A percentile compares a stretch with the other conserved stretches of the same genome.
These are phyloP conservation scores for Cephalophus harveyi DNA, from an alignment of 2,113 vertebrate genomes.

Conservation along the genomic window DNA sequence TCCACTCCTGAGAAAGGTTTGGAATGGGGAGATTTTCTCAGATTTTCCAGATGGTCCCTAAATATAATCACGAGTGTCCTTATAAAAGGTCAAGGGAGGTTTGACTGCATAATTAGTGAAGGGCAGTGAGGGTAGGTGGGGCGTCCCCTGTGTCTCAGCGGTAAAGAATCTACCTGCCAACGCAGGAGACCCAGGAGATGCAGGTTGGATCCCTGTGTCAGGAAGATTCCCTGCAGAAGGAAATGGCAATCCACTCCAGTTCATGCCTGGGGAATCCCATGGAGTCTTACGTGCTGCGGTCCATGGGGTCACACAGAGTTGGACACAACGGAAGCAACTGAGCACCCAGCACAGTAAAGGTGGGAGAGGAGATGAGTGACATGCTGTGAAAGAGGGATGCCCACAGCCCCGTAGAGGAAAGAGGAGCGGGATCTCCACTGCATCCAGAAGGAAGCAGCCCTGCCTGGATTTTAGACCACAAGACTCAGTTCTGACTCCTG, in stretches of 20 bases:
- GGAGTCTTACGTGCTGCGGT: fast-evolving
- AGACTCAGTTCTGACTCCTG: background rate
- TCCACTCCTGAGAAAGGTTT: background rate
- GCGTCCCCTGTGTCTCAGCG: fast-evolving
- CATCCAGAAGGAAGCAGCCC: background rate
- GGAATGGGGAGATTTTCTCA: background rate
- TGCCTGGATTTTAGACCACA: background rate
- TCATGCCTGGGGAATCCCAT: background rate
- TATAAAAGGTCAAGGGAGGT: background rate
- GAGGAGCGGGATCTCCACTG: too few relatives aligned
- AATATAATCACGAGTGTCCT: background rate
- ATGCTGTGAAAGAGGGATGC: background rate
- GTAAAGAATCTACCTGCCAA: background rate
- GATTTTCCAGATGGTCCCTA: background rate
- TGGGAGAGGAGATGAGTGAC: background rate
- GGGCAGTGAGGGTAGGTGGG: background rate
- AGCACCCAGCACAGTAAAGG: background rate
- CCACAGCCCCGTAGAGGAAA: fast-evolving
- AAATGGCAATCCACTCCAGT: background rate
- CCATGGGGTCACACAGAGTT: background rate
- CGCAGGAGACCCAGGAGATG: background rate
- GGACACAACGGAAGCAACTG: background rate
- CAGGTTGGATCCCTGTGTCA: background rate
- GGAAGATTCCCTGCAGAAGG: background rate
- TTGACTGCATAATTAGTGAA: background rate